Base-by-base conservation (phyloP, 2,113 vertebrate genomes). In the Perognathus longimembris region DNA sequence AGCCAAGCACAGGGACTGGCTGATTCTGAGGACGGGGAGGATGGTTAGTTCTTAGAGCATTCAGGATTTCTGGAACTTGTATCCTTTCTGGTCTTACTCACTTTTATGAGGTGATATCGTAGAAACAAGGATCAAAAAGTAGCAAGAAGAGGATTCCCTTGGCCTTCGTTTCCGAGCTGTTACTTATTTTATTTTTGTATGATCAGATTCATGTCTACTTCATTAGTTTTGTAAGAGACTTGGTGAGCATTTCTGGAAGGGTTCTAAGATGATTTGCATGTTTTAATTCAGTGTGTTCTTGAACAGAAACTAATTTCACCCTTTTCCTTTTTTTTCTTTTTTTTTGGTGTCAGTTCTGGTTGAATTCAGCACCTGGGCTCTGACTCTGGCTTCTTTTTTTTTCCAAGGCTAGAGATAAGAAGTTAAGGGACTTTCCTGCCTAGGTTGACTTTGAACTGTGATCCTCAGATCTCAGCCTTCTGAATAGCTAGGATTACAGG, bases 81-180 rank as follows among this genome's bases (percentile, higher is more conserved):
- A 1, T 54, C 77, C 61, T 34, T 96, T 92, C 64, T 42, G 36
- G 67, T 30, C 57, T 73, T 70, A 61, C 22, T 95, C 63, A 8
- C 45, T 26, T 77, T 90, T 64, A 86, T 73, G 32, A 22, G 40
- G 32, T 10, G 1, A 61, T 57, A 45, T 57, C 34, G 8, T 66
- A 26, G 70, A 71, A 54, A 66, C 36, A 15, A 32, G n/a, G 1
- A 9, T 38, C 0, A 28, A 92, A 75, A 88, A 81, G 67, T 21
- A 89, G 36, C 22, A 84, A 91, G 45, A 36, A 54, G 2, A 85
- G 50, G 12, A 74, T 85, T 8, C 26, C n/a, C 11, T 75, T 81
- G 15, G 70, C 34, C 5, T 63, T 32, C 74, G 71, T 88, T 70
- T 59, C 50, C 26, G 32, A 5, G 22, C 30, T 28, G 20, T 70